Evolutionary conservation across 2,888 invertebrate genomes (phyloP), one percentile per base, ranked within the genome.

Genomic region (Idaea biselata): DNA sequence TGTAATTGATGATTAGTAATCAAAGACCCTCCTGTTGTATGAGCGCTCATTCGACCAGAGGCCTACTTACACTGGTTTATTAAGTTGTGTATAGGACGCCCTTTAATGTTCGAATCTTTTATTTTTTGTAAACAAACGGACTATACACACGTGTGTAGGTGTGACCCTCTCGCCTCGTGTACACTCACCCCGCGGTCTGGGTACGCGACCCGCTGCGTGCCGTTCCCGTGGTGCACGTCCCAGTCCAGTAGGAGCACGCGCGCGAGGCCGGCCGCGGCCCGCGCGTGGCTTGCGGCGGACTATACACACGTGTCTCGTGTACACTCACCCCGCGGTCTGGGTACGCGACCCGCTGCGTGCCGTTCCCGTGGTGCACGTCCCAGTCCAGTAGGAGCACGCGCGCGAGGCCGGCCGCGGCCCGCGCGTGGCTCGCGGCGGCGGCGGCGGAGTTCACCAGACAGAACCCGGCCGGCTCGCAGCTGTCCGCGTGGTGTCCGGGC

Each of bases 161-260:
- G n/a, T n/a, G n/a, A n/a, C n/a, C n/a, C n/a, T n/a, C n/a, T n/a
- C n/a, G n/a, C n/a, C n/a, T n/a, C n/a, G n/a, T 25, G 5, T 5
- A 25, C 25, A 67, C 76, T 65, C 5, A 91, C 90, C 76, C 77
- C 74, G 18, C 96, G 94, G 4, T 95, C 91, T 64, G 94, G 85
- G 74, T 97, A 96, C 60, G 98, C 97, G 67, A 97, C 94, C 58
- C 94, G 93, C 85, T 97, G 97, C 8, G 97, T 97, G 0, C 98
- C 99, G 83, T 99, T 98, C 14, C 99, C 99, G 82, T 99, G 99
- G 80, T 99, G 99, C 2, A 99, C 96, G 85, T 99, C 99, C 97
- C 99, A 99, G 90, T 99, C 99, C 0, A 99, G 84, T 61, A 99
- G 95, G 56, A 97, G 78, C 58, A 91, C 83, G 55, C 96, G 93